Evolutionary conservation across 2,113 vertebrate genomes (phyloP).

Genomic region (Dendropsophus ebraccatus): DNA sequence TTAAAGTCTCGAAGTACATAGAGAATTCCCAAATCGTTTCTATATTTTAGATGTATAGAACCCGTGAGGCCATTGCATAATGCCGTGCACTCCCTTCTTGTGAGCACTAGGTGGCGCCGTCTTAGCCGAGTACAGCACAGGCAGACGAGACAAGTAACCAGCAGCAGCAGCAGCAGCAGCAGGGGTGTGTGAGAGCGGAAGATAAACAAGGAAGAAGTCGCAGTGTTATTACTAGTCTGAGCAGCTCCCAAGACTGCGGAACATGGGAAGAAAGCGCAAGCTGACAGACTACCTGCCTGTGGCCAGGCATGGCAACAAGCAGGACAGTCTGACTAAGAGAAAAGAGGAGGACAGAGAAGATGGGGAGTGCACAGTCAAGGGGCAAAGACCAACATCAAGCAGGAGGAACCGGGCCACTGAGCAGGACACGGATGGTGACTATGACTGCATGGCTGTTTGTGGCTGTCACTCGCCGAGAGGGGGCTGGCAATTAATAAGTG

Average conservation of each 20-base stretch:
- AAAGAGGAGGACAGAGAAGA: background rate
- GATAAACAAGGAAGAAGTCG: background rate
- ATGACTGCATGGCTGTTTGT: background rate
- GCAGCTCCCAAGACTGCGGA: background rate
- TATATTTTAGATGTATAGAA: background rate
- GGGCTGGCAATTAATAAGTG: no score
- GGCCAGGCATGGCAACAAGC: background rate
- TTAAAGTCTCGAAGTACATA: background rate
- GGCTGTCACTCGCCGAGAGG: background rate
- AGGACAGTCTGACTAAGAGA: background rate
- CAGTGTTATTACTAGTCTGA: background rate
- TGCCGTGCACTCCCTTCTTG: background rate
- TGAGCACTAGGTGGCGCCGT: background rate
- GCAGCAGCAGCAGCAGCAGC: no score
- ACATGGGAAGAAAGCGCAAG: background rate
- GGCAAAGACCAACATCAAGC: background rate
- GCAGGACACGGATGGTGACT: background rate
- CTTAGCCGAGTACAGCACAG: background rate
- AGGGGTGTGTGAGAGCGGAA: background rate
- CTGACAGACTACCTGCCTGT: constrained; percentile 15
- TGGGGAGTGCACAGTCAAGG: background rate
- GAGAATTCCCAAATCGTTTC: background rate
- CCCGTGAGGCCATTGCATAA: background rate
- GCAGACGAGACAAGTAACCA: background rate
- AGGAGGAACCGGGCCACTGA: background rate